These are phyloP conservation scores for Sylvilagus bachmani DNA, from an alignment of 2,113 vertebrate genomes.

Conservation along the genomic window DNA sequence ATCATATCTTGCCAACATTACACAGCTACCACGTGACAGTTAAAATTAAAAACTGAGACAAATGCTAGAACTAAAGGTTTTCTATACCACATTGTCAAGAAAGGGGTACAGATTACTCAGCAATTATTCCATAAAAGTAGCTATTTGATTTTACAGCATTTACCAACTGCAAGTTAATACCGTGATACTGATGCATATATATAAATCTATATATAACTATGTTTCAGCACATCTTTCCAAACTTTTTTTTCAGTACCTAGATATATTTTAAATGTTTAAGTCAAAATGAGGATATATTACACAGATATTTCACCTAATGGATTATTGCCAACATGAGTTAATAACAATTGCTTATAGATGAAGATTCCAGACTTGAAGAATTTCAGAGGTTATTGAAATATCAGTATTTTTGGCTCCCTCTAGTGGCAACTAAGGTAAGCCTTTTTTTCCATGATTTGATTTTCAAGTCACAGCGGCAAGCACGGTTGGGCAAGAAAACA, in stretches of 20 bases:
- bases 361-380: constrained; percentile 10
- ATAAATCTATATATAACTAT: background rate
- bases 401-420: constrained; percentile 77
- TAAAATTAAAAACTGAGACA: constrained; percentile 7
- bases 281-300: background rate
- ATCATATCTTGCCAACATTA: background rate
- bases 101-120: background rate
- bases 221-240: background rate
- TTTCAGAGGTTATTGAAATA: constrained; percentile 51
- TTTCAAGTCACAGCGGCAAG: background rate
- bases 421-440: constrained; percentile 66
- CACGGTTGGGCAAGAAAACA: background rate
- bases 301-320: constrained; percentile 24
- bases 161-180: too few relatives aligned
- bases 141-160: constrained; percentile 6
- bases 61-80: constrained; percentile 7
- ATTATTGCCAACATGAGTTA: constrained; percentile 23
- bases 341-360: background rate
- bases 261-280: constrained; percentile 37
- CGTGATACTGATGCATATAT: too few relatives aligned
- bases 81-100: background rate
- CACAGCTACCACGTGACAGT: background rate
- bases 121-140: background rate
- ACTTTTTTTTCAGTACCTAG: constrained; percentile 19
- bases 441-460: background rate